Evolutionary conservation across 1,140 invertebrate species (phyloP).

Genomic region (Drosophila insularis): DNA sequence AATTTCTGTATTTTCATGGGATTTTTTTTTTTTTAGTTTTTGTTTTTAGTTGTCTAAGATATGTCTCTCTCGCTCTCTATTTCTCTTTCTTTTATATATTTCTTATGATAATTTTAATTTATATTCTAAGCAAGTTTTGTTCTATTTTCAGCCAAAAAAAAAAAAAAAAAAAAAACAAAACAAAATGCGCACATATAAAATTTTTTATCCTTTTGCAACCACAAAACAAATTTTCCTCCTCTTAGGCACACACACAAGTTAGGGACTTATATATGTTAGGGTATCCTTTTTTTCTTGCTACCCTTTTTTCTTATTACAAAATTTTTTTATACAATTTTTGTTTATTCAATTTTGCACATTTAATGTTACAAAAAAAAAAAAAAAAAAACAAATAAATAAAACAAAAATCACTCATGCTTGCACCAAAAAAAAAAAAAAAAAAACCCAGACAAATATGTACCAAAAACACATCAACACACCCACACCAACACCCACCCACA

Average conservation of each 20-base stretch:
- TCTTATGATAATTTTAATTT: slow-evolving; percentile 14
- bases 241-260: slow-evolving; percentile 7
- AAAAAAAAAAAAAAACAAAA: slow-evolving; percentile 24
- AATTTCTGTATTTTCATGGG: neutral
- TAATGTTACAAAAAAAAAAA: slow-evolving; percentile 14
- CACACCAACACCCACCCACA: slow-evolving; percentile 29
- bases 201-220: slow-evolving; percentile 19
- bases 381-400: neutral
- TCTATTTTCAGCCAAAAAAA: slow-evolving; percentile 58
- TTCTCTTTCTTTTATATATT: slow-evolving; percentile 2
- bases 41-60: slow-evolving; percentile 22
- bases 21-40: neutral
- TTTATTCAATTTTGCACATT: slow-evolving; percentile 17
- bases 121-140: slow-evolving; percentile 54
- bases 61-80: slow-evolving; percentile 15
- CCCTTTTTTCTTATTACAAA: slow-evolving; percentile 12
- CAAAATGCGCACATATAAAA: slow-evolving; percentile 3
- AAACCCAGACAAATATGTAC: slow-evolving; percentile 17
- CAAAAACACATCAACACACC: slow-evolving; percentile 17
- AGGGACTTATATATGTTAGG: slow-evolving; percentile 7
- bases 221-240: slow-evolving; percentile 7
- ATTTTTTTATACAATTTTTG: slow-evolving; percentile 14
- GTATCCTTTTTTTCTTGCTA: neutral
- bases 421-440: slow-evolving; percentile 19
- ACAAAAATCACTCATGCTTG: slow-evolving; percentile 55